Conservation (phyloP, 2,113 vertebrate species). For the Dryoscopus gambensis region DNA sequence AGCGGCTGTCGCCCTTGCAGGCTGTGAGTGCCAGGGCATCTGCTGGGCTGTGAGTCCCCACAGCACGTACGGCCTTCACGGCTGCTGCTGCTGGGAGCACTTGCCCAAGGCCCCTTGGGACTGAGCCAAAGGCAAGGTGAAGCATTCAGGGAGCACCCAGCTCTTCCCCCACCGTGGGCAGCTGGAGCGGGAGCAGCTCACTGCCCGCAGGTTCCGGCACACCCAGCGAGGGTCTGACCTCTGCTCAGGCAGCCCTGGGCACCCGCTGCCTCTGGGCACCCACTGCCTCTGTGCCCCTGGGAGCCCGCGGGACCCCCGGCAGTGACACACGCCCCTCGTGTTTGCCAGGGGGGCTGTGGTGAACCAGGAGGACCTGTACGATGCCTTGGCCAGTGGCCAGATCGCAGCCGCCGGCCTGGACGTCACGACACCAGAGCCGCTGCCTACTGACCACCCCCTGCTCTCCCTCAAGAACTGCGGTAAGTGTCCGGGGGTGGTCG, state of each 20-base stretch:
- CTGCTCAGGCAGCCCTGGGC: neutral
- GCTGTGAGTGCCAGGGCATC: neutral
- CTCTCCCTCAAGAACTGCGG: slow-evolving; percentile 93
- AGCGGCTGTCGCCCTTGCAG: rapidly evolving
- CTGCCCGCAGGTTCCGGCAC: neutral
- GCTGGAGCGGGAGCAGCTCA: neutral
- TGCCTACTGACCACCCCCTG: slow-evolving; percentile 86
- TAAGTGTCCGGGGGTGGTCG: slow-evolving; percentile 27
- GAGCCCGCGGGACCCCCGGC: rapidly evolving
- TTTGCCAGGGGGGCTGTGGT: slow-evolving; percentile 85
- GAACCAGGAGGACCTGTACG: slow-evolving; percentile 90
- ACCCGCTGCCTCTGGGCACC: rapidly evolving
- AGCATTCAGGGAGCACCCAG: too few relatives aligned
- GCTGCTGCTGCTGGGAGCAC: rapidly evolving
- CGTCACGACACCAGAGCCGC: slow-evolving; percentile 89
- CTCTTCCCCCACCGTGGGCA: rapidly evolving
- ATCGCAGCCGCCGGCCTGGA: slow-evolving; percentile 92
- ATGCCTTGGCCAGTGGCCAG: slow-evolving; percentile 78
- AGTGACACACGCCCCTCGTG: rapidly evolving
- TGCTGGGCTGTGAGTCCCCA: neutral
- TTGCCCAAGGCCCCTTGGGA: neutral
- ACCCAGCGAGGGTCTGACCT: neutral
- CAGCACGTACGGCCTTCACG: rapidly evolving
- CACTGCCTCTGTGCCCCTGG: neutral
- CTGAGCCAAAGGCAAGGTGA: neutral